Percentiles rank a stretch among this genome's conserved stretches.
Conservation (phyloP, 2,888 invertebrate genomes). For the Nomada goodeniana region DNA sequence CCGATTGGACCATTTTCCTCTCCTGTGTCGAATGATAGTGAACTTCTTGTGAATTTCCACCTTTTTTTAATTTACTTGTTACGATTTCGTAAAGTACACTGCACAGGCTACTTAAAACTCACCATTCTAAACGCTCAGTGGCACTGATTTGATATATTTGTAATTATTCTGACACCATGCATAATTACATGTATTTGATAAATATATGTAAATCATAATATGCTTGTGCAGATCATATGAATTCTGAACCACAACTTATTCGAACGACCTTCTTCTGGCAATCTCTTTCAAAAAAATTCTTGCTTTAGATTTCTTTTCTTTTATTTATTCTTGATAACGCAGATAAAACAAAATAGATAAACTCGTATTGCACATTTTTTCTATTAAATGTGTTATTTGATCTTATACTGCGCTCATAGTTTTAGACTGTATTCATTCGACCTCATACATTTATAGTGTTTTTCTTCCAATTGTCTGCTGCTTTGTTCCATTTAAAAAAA, state of each 20-base stretch:
- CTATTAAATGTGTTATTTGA: slow-evolving; percentile 1
- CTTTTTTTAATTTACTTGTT: slow-evolving; percentile 29
- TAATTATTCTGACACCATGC: slow-evolving; percentile 63
- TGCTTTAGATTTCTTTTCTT: background rate
- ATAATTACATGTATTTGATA: slow-evolving; percentile 59
- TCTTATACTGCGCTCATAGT: background rate
- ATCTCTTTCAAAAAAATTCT: background rate
- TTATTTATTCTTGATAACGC: slow-evolving; percentile 5
- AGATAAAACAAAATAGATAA: slow-evolving; percentile 29
- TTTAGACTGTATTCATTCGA: slow-evolving; percentile 9
- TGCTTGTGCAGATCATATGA: slow-evolving; percentile 49
- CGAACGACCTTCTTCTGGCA: slow-evolving; percentile 22
- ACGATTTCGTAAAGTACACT: slow-evolving; percentile 41
- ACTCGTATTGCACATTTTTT: slow-evolving; percentile 38
- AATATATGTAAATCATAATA: slow-evolving; percentile 62
- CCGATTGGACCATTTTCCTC: slow-evolving; percentile 45
- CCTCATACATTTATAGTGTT: background rate
- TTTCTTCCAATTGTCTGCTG: background rate
- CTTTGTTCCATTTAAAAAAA: slow-evolving; percentile 10
- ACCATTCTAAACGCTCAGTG: slow-evolving; percentile 67
- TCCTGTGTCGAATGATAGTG: slow-evolving; percentile 18
- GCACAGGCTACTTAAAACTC: slow-evolving; percentile 55
- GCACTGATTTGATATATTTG: slow-evolving; percentile 69
- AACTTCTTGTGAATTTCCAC: slow-evolving; percentile 26
- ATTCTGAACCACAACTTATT: slow-evolving; percentile 68